These are phyloP conservation scores for Telenomus remus DNA, from an alignment of 1,140 invertebrate genomes.

Conservation along the genomic window DNA sequence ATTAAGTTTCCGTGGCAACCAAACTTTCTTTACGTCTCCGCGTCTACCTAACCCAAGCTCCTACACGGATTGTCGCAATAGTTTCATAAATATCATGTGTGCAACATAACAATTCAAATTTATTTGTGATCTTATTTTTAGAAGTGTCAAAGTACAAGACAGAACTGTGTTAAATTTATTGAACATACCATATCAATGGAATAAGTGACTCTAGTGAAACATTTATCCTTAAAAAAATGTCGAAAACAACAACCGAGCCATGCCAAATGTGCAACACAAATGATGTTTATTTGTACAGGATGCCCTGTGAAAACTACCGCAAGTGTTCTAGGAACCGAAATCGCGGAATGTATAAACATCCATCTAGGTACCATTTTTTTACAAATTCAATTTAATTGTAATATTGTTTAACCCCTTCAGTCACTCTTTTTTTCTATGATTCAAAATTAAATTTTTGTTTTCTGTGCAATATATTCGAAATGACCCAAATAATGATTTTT, in stretches of 20 bases:
- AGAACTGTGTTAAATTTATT: neutral
- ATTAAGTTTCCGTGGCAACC: slow-evolving; percentile 61
- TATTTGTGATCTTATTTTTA: no score
- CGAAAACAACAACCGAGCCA: slow-evolving; percentile 60
- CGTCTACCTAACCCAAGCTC: slow-evolving; percentile 11
- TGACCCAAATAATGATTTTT: no score
- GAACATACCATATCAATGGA: neutral
- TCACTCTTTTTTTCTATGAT: no score
- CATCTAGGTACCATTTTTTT: slow-evolving; percentile 62
- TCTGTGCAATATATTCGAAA: no score
- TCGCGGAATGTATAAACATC: slow-evolving; percentile 70
- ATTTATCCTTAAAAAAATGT: slow-evolving; percentile 51
- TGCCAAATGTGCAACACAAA: slow-evolving; percentile 69
- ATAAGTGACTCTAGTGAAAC: neutral
- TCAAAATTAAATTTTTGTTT: no score
- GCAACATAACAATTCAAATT: no score
- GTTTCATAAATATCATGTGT: slow-evolving; percentile 5
- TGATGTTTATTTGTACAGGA: slow-evolving; percentile 59
- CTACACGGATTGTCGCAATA: slow-evolving; percentile 15
- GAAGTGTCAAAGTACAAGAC: neutral
- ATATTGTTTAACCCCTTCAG: no score
- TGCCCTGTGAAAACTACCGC: slow-evolving; percentile 53
- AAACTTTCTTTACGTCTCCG: slow-evolving; percentile 5
- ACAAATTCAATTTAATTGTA: neutral
- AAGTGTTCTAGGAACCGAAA: slow-evolving; percentile 76